Base-by-base conservation (phyloP, 2,888 invertebrate species). In the Harmothoe impar region DNA sequence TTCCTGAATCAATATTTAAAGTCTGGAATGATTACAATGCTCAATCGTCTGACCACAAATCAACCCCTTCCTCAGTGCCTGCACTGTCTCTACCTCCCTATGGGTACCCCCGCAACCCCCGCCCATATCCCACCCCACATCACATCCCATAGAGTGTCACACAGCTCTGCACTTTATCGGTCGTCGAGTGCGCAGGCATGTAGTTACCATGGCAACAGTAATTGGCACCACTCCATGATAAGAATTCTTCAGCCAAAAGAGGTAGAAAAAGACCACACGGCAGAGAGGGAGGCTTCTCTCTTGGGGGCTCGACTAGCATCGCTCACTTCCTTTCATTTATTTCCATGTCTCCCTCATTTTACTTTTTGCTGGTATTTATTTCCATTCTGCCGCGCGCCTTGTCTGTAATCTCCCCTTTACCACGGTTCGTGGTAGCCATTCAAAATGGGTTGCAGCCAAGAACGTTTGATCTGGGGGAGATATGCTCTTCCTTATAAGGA, bases 151-250 rank as follows among this genome's bases (percentile, higher is more conserved):
- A 54, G 3, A 86, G 86, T 81, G 81, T 81, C 81, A 17, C 81
- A 15, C 43, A 15, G 35, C 23, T 15, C 81, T 33, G 35, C 54
- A 86, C 86, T 86, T 54, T 86, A 86, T 86, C 86, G 54, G 56
- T 86, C 86, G 54, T 33, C 86, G 31, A 86, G 86, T 54, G 31
- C 86, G 31, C 29, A 54, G 86, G 86, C 86, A 86, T 86, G 86
- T 86, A 56, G 86, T 86, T 25, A 56, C 86, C 86, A 86, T 86
- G 56, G 86, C 54, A 86, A 86, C 86, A 20, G 86, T 86, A 86
- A 86, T 86, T 86, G 86, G 86, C 86, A 86, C 86, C 86, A 86
- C 86, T 52, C 52, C 86, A 56, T 25, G 86, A 86, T 86, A 86
- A 86, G 86, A 86, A 86, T 52, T 86, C 29, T 54, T 29, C 54